A percentile compares a stretch with the other conserved stretches of the same genome.
Conservation (phyloP, 2,888 invertebrate genomes). For the Xestoiulus laeticollis region DNA sequence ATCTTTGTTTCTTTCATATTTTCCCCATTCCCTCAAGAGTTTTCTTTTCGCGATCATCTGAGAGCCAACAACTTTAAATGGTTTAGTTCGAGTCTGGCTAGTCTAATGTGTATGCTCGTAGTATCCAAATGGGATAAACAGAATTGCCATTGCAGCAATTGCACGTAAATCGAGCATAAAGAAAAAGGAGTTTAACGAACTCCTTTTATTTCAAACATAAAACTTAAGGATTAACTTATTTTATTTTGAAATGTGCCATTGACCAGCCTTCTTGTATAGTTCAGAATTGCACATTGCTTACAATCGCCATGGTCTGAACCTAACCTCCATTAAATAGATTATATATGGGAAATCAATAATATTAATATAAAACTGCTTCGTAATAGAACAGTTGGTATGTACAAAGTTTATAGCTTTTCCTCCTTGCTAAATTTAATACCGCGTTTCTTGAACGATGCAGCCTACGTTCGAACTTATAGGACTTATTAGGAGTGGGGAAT, state of each 20-base stretch:
- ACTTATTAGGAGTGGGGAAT: neutral
- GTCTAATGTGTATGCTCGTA: neutral
- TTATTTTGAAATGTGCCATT: neutral
- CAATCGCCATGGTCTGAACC: neutral
- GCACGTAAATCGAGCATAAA: neutral
- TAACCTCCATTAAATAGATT: slow-evolving; percentile 33
- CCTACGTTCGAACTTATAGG: neutral
- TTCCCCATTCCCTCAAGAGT: neutral
- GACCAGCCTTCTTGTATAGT: neutral
- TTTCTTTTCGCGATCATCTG: neutral
- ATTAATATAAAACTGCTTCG: slow-evolving; percentile 17
- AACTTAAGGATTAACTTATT: neutral
- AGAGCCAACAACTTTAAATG: neutral
- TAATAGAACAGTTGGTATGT: slow-evolving; percentile 7
- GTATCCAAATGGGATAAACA: slow-evolving; percentile 31
- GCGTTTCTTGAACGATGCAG: neutral
- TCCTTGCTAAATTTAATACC: neutral
- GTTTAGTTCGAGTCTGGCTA: neutral
- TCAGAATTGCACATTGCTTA: neutral
- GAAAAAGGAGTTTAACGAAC: slow-evolving; percentile 17
- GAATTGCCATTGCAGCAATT: neutral
- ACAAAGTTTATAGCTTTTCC: neutral
- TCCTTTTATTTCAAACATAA: slow-evolving; percentile 3
- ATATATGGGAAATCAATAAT: slow-evolving; percentile 40
- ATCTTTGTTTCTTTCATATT: neutral